phyloP scores from a whole-genome alignment of 1,140 invertebrate species.

The Drosophila sechellia region DNA sequence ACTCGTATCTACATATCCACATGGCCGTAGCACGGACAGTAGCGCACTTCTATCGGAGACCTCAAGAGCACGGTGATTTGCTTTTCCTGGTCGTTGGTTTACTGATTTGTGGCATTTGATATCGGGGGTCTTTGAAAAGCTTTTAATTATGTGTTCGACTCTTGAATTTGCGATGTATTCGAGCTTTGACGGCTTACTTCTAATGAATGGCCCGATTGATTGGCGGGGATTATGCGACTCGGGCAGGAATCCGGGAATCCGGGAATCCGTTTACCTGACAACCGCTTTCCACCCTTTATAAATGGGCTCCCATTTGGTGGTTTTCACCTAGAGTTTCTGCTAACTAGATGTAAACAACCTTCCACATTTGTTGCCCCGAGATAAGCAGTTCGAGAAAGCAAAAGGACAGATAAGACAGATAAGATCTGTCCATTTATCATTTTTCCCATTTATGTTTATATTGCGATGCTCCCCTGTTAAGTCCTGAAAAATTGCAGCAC shows the following conservation, averaged over 20 bases:
- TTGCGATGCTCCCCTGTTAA: conserved; percentile 17
- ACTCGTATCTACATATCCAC: conserved; percentile 5
- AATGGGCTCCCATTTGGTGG: conserved; percentile 16
- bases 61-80: conserved; percentile 26
- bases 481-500: conserved; percentile 30
- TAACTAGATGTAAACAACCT: conserved; percentile 57
- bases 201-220: conserved; percentile 39
- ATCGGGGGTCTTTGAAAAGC: conserved; percentile 59
- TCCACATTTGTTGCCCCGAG: conserved; percentile 2
- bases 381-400: conserved; percentile 22
- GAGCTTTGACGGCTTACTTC: conserved; percentile 24
- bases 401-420: conserved; percentile 70
- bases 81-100: conserved; percentile 16
- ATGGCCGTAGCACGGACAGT: no score
- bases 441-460: conserved; percentile 11
- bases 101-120: conserved; percentile 20
- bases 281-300: conserved; percentile 2
- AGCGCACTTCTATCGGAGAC: conserved; percentile 10
- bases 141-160: conserved; percentile 78
- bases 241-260: background rate
- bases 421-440: conserved; percentile 78
- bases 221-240: conserved; percentile 26
- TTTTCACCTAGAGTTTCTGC: conserved; percentile 18
- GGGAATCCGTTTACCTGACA: conserved; percentile 27
- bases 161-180: conserved; percentile 59